Evolutionary conservation across 2,797 vertebrate genomes (phyloP).

Genomic region (Enteromius radiatus): DNA sequence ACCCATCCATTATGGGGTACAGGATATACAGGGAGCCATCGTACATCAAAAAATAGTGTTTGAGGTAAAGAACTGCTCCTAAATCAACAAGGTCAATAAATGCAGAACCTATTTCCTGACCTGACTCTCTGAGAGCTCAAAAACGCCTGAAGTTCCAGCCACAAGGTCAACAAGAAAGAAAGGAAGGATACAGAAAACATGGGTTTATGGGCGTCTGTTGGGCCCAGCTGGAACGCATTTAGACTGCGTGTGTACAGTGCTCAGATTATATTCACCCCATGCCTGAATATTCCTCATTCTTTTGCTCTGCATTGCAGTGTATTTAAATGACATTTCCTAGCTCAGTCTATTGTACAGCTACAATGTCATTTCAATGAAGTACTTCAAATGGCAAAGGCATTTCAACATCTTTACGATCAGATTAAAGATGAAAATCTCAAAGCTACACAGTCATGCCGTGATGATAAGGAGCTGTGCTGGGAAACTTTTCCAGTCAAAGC

Average conservation of each 20-base stretch:
- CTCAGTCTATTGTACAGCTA: not conserved
- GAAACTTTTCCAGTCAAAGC: not conserved
- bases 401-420: not conserved
- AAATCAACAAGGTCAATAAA: constrained; percentile 34
- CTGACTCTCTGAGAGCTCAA: not conserved
- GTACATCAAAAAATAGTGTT: constrained; percentile 26
- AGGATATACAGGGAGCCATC: not conserved
- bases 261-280: not conserved
- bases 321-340: not conserved
- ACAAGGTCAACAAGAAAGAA: constrained; percentile 33
- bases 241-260: not conserved
- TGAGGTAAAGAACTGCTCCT: not conserved
- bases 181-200: constrained; percentile 30
- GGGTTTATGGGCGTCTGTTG: constrained; percentile 29
- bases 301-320: not conserved
- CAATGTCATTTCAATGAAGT: not conserved
- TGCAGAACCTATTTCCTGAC: not conserved
- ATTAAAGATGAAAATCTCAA: constrained; percentile 26
- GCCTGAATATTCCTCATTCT: constrained; percentile 17
- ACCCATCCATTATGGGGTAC: not conserved
- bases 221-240: constrained; percentile 34
- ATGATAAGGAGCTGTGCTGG: not conserved
- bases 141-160: not conserved
- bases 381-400: constrained; percentile 1
- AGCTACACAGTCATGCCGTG: not conserved